A percentile compares a stretch with the other conserved stretches of the same genome.
Conservation (phyloP, 2,113 vertebrate species). For the Hymenochirus boettgeri region DNA sequence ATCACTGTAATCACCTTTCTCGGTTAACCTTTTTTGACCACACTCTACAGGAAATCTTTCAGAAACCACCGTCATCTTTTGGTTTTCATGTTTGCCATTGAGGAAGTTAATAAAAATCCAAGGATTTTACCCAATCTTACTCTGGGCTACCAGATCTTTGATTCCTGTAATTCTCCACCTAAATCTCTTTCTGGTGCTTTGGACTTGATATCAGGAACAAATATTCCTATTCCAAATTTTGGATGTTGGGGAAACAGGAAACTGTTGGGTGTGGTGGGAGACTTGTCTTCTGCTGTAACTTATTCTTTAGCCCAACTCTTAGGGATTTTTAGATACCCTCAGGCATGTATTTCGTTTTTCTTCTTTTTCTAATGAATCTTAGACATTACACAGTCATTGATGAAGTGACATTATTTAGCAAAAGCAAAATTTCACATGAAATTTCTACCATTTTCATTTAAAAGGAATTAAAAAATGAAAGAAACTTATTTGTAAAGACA, state of each 20-base stretch:
- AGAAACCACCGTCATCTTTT: neutral
- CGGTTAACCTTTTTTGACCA: too few species aligned
- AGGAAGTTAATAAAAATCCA: neutral
- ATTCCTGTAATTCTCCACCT: conserved; percentile 4
- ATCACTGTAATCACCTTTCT: too few species aligned
- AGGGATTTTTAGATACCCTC: conserved; percentile 9
- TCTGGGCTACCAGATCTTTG: conserved; percentile 19
- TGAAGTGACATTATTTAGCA: too few species aligned
- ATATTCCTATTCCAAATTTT: neutral
- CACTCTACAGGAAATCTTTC: neutral
- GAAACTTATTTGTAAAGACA: too few species aligned
- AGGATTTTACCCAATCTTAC: conserved; percentile 1
- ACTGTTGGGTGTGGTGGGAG: conserved; percentile 5
- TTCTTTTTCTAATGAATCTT: too few species aligned
- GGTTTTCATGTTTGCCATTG: neutral
- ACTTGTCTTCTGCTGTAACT: neutral
- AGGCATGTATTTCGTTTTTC: conserved; percentile 6
- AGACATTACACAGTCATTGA: too few species aligned
- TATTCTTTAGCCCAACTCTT: neutral
- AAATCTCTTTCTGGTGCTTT: conserved; percentile 1
- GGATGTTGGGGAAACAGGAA: neutral
- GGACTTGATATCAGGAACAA: neutral
- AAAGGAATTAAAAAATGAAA: too few species aligned
- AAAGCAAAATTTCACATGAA: too few species aligned
- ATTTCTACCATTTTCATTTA: too few species aligned